These are phyloP conservation scores for Rhopalosiphum padi DNA, from an alignment of 1,140 invertebrate genomes.

Conservation along the genomic window DNA sequence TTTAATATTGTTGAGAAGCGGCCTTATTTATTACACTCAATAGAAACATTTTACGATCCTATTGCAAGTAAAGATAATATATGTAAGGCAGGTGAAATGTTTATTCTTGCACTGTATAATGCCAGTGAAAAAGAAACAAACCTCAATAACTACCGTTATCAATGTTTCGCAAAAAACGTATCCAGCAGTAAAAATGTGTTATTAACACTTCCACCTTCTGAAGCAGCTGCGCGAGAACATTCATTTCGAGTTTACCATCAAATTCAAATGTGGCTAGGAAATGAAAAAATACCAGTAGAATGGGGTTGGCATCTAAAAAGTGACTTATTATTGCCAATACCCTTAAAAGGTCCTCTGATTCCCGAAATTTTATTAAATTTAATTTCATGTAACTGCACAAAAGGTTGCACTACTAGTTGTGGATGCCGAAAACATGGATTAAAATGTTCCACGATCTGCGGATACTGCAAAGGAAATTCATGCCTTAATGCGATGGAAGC, in stretches of 20 bases:
- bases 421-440: constrained; percentile 11
- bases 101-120: background rate
- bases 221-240: background rate
- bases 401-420: constrained; percentile 13
- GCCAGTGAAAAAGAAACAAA: background rate
- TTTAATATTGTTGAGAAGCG: too few species aligned
- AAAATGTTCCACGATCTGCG: background rate
- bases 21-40: background rate
- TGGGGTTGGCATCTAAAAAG: constrained; percentile 9
- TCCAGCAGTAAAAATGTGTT: constrained; percentile 12
- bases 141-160: constrained; percentile 4
- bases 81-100: background rate
- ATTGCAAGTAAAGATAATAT: background rate
- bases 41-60: background rate
- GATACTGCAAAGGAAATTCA: background rate
- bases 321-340: background rate
- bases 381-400: constrained; percentile 32
- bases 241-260: constrained; percentile 18
- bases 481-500: constrained; percentile 15
- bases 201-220: constrained; percentile 20
- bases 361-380: constrained; percentile 8
- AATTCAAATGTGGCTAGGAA: constrained; percentile 1
- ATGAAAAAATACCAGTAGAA: background rate
- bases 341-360: background rate
- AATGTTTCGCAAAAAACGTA: background rate